Evolutionary conservation across 2,797 vertebrate genomes (phyloP).

Genomic region (Philypnodon macrostomus): DNA sequence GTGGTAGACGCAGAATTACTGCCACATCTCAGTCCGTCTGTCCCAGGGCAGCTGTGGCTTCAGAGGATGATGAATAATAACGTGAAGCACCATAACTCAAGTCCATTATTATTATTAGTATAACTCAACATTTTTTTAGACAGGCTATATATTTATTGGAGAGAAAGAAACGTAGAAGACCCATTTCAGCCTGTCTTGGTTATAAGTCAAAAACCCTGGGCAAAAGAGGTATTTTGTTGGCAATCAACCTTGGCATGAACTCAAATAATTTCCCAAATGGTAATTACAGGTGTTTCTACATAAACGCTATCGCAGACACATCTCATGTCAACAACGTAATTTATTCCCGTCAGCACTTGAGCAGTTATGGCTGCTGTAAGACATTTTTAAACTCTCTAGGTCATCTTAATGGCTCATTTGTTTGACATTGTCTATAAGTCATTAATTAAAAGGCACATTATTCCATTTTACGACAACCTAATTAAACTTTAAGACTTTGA

Average conservation of each 20-base stretch:
- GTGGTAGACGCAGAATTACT: too few relatives aligned
- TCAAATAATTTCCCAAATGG: background rate
- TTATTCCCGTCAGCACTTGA: background rate
- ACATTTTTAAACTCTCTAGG: background rate
- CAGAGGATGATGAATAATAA: too few relatives aligned
- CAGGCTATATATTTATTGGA: too few relatives aligned
- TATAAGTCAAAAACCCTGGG: background rate
- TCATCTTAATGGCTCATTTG: slow-evolving; percentile 8
- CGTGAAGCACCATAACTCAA: too few relatives aligned
- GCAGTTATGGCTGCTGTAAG: background rate
- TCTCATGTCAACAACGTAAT: background rate
- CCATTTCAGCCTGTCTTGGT: too few relatives aligned
- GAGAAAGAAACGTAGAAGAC: too few relatives aligned
- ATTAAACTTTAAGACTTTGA: slow-evolving; percentile 8
- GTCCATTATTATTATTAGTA: too few relatives aligned
- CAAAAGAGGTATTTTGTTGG: background rate
- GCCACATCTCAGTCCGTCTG: too few relatives aligned
- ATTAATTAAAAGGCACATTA: slow-evolving; percentile 9
- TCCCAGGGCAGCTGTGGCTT: too few relatives aligned
- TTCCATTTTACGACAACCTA: slow-evolving; percentile 6
- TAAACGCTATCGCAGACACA: background rate
- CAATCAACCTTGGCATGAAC: background rate
- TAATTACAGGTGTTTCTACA: background rate
- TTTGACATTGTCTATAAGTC: slow-evolving; percentile 13
- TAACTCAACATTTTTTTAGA: too few relatives aligned